Base-by-base conservation (phyloP, 2,888 invertebrate genomes). In the Acleris cristana region DNA sequence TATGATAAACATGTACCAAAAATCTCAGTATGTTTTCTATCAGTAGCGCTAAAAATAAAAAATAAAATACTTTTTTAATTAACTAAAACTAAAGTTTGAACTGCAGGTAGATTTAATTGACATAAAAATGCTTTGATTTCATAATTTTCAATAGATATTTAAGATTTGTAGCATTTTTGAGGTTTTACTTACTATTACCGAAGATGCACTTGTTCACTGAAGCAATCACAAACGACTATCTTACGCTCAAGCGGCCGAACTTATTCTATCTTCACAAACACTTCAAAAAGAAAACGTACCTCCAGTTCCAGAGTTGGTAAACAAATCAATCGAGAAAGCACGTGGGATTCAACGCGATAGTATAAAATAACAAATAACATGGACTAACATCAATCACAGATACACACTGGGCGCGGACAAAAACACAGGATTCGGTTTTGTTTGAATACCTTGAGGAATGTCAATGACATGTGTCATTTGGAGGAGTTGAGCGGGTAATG, bases 181-280 rank as follows among this genome's bases (percentile, higher is more conserved):
- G 18, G 7, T 44, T 56, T 40, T 65, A 65, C 60, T 66, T 66
- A 66, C 66, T 56, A 57, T 26, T 62, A 56, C 26, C 26, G 30
- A 51, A 56, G 52, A 19, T 23, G 56, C 52, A 66, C 52, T 57
- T 52, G 51, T 66, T 53, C 45, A 49, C 40, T 12, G 51, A 30
- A 52, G 49, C 45, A 54, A 34, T 30, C 67, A 67, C 54, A 53
- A 54, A 53, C 66, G 55, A 52, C 23, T 40, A 21, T 8, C 45
- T 19, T 40, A 40, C 34, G 10, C 34, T 40, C 14, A 14, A 14
- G 45, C 18, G 30, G 8, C n/a, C 30, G 48, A 57, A 58, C 63
- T 49, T 57, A 62, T 61, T 56, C 57, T 66, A 67, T 67, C 63
- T 34, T 58, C 57, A 64, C 64, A 57, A 54, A 54, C 67, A 63